Evolutionary conservation across 2,888 invertebrate species (phyloP).

Genomic region (Limnephilus lunatus): DNA sequence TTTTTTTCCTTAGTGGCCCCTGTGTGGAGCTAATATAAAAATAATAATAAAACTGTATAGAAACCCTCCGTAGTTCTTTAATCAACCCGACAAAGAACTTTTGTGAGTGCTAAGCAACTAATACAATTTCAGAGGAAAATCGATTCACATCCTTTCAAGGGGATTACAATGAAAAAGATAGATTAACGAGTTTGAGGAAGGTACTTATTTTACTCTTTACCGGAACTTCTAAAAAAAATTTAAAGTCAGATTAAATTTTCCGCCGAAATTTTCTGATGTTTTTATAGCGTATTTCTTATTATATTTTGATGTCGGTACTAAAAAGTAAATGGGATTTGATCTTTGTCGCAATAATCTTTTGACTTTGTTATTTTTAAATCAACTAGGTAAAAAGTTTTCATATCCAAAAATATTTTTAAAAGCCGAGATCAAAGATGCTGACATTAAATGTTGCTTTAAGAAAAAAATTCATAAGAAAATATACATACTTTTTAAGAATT

Average conservation of each 20-base stretch:
- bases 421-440: not conserved
- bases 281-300: not conserved
- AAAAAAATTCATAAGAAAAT: too few relatives aligned
- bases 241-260: not conserved
- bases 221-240: not conserved
- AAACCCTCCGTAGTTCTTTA: not conserved
- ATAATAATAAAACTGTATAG: too few relatives aligned
- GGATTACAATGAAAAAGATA: not conserved
- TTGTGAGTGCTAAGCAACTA: not conserved
- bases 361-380: not conserved
- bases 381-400: not conserved
- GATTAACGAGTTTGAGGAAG: not conserved
- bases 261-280: not conserved
- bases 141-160: not conserved
- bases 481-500: too few relatives aligned
- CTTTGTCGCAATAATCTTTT: not conserved
- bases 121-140: not conserved
- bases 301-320: not conserved
- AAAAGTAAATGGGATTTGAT: not conserved
- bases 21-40: too few relatives aligned
- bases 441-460: not conserved
- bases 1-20: too few relatives aligned
- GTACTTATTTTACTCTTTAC: not conserved
- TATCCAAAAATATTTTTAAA: not conserved
- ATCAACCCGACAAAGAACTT: not conserved